phyloP scores from a whole-genome alignment of 2,888 invertebrate genomes.

The Ligdia adustata region DNA sequence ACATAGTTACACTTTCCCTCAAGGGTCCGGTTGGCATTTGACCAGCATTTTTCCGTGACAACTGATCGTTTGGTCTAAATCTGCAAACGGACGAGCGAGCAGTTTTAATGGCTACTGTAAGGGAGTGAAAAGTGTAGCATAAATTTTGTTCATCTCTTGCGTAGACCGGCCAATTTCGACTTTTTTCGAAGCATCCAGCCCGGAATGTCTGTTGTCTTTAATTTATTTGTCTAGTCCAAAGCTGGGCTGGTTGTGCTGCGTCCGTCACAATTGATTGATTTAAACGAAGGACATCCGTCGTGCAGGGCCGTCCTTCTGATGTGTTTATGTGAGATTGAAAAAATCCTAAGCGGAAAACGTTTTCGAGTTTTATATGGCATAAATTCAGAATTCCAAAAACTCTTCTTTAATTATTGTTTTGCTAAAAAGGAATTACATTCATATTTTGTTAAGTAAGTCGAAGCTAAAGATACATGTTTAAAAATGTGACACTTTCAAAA shows the following conservation, averaged over 20 bases:
- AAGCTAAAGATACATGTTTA: background rate
- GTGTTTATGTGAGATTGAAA: conserved; percentile 6
- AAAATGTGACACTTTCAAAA: conserved; percentile 11
- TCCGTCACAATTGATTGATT: conserved; percentile 32
- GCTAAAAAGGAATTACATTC: too few relatives aligned
- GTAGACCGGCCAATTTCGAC: conserved; percentile 56
- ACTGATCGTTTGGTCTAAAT: conserved; percentile 68
- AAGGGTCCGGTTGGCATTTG: conserved; percentile 26
- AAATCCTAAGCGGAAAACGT: too few relatives aligned
- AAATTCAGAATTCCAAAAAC: too few relatives aligned
- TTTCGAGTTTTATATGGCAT: background rate
- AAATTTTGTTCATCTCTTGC: conserved; percentile 61
- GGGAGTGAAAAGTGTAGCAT: conserved; percentile 65
- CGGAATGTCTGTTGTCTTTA: conserved; percentile 54
- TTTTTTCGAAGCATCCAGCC: conserved; percentile 47
- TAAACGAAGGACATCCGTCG: conserved; percentile 22
- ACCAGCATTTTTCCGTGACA: conserved; percentile 52
- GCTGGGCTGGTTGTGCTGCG: conserved; percentile 26
- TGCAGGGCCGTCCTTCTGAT: background rate
- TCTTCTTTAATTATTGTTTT: too few relatives aligned
- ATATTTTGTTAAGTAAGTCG: too few relatives aligned
- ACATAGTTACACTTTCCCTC: too few relatives aligned
- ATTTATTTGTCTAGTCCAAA: conserved; percentile 67
- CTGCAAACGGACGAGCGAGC: conserved; percentile 70
- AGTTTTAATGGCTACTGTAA: conserved; percentile 73